Conservation (phyloP, 2,888 invertebrate species). For the Dicroscelio sp. region DNA sequence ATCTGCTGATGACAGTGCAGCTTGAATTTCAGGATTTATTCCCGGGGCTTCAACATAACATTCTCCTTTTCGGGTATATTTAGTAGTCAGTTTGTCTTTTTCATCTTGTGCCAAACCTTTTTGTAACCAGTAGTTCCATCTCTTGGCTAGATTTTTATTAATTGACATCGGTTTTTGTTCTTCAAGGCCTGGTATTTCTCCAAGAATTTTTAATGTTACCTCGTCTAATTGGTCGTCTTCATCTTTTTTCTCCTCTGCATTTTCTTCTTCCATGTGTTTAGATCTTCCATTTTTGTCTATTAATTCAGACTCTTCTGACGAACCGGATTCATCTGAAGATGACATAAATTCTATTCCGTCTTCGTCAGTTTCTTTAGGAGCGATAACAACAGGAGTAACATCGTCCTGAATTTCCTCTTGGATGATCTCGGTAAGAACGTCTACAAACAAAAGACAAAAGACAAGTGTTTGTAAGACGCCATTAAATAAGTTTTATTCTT, state of each 20-base stretch:
- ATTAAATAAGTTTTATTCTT: background rate
- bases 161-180: background rate
- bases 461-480: background rate
- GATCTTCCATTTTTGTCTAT: background rate
- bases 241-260: background rate
- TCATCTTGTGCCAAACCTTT: conserved; percentile 28
- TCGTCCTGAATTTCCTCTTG: conserved; percentile 32
- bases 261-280: background rate
- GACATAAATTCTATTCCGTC: background rate
- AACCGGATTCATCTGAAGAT: background rate
- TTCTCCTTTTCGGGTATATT: conserved; percentile 12
- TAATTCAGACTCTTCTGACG: background rate
- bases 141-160: background rate
- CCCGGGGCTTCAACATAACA: conserved; percentile 19
- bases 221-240: background rate
- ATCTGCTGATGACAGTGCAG: background rate
- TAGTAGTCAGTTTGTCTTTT: background rate
- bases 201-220: background rate
- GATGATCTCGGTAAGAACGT: background rate
- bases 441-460: background rate
- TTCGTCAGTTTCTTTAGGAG: background rate
- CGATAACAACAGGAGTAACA: background rate
- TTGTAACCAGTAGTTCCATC: conserved; percentile 30
- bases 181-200: background rate
- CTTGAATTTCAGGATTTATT: conserved; percentile 30